Evolutionary conservation across 2,113 vertebrate species (phyloP).

Genomic region (Alaudala cheleensis): DNA sequence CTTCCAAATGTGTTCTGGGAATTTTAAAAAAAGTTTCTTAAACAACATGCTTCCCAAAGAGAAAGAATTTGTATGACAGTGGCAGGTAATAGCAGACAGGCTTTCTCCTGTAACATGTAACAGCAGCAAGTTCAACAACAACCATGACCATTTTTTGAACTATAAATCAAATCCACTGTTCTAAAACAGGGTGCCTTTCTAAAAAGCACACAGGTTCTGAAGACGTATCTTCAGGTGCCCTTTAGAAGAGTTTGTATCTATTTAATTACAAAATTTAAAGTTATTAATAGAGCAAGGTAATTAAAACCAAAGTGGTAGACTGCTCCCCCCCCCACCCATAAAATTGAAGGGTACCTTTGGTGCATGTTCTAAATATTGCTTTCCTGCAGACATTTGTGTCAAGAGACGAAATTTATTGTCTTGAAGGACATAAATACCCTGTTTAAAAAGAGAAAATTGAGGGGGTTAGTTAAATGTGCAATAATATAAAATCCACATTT

Average conservation of each 20-base stretch:
- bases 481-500: not conserved
- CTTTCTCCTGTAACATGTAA: not conserved
- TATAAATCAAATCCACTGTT: not conserved
- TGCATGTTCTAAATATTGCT: constrained; percentile 92
- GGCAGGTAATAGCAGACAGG: not conserved
- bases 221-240: not conserved
- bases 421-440: constrained; percentile 97
- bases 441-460: not conserved
- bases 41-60: not conserved
- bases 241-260: not conserved
- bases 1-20: not conserved
- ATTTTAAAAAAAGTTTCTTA: not conserved
- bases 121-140: not conserved
- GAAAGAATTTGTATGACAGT: not conserved
- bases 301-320: not conserved
- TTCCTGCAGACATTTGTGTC: constrained; percentile 90
- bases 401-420: constrained; percentile 93
- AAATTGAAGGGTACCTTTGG: constrained; percentile 82
- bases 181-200: not conserved
- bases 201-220: not conserved
- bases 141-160: not conserved
- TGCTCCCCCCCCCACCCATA: not conserved
- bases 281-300: not conserved
- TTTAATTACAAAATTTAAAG: not conserved
- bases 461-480: not conserved